Base-by-base conservation (phyloP, 2,888 invertebrate genomes). In the Drosophila buzzatii region DNA sequence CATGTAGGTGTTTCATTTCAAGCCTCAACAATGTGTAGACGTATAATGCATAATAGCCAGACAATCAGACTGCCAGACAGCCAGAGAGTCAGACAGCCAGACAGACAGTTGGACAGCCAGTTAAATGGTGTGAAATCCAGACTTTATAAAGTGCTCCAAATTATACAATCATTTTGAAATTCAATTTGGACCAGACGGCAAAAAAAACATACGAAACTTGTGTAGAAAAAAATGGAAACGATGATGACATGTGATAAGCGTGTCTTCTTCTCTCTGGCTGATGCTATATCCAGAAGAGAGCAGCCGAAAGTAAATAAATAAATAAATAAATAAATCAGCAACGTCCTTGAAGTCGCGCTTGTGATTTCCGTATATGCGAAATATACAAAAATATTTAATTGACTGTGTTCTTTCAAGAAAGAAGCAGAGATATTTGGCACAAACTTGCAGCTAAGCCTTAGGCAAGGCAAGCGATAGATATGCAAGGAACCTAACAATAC, bases 261-360 rank as follows among this genome's bases (percentile, higher is more conserved):
- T 62, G 61, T 62, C 61, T 63, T 65, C 53, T 60, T 33, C 57
- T 58, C 20, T 35, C 12, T n/a, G 31, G 49, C 51, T 57, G 44
- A 39, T 45, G 31, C 39, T 41, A 35, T 39, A 59, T 53, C 58
- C 53, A 69, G 44, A 72, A 67, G 60, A 73, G 47, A 70, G 51
- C 74, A 75, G 49, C 53, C 57, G 58, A 76, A 76, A 76, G 82
- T 84, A 85, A 81, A 81, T 85, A 81, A 89, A 85, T 84, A 85
- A 81, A 81, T 84, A 81, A 88, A 85, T 84, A 90, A 85, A 90
- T 83, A 89, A 90, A 86, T 90, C 84, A 77, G 45, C 45, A 91
- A 85, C 91, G 91, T 91, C 92, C 92, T 92, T 92, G 92, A 90
- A 81, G 90, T 91, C 90, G 85, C 82, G 81, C 89, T 83, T 84